Evolutionary conservation across 2,113 vertebrate species (phyloP).

Genomic region (Psophia crepitans): DNA sequence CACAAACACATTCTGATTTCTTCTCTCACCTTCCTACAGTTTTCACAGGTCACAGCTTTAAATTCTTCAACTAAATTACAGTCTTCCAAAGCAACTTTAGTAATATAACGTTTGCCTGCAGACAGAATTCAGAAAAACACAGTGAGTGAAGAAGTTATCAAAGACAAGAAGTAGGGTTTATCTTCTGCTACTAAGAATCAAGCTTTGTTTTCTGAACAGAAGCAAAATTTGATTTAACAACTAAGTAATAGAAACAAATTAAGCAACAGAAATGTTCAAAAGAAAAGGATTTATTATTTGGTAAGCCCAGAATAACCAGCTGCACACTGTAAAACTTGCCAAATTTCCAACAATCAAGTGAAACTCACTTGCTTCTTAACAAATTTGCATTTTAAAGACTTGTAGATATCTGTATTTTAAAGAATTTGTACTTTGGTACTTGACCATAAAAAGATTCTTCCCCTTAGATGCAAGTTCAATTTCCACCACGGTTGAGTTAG

Average conservation of each 20-base stretch:
- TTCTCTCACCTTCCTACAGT: constrained; percentile 72
- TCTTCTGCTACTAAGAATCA: neutral
- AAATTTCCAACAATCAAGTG: neutral
- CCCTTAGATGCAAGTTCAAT: neutral
- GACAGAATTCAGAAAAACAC: neutral
- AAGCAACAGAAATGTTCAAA: neutral
- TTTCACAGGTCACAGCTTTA: neutral
- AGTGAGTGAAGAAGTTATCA: neutral
- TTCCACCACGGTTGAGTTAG: neutral
- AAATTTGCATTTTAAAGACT: neutral
- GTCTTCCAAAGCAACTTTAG: constrained; percentile 65
- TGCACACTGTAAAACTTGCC: neutral
- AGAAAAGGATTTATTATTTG: neutral
- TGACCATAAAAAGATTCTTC: neutral
- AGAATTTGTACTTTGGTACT: neutral
- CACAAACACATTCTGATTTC: neutral
- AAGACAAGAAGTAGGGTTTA: neutral
- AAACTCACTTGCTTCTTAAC: neutral
- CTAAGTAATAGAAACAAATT: neutral
- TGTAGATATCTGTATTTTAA: neutral
- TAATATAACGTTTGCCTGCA: constrained; percentile 77
- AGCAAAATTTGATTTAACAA: neutral
- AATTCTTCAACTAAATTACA: constrained; percentile 69
- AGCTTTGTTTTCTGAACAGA: neutral
- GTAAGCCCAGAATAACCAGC: neutral